Evolutionary conservation across 2,888 invertebrate genomes (phyloP), one percentile per base, ranked within the genome.

Genomic region (Rhyacophila evoluta): DNA sequence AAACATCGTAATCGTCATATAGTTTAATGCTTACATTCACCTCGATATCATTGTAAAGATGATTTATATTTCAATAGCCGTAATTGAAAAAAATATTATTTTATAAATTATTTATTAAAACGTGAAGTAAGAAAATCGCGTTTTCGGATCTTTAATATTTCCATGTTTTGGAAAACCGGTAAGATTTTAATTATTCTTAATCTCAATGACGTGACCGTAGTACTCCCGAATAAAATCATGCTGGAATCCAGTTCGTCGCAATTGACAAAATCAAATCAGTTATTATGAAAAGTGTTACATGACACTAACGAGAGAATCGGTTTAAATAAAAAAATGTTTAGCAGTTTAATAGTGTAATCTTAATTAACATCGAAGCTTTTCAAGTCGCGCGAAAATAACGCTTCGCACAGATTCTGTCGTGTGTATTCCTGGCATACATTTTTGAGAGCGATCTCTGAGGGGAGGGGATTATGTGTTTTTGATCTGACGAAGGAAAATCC

Each of bases 211-310:
- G 55, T 55, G 55, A 55, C 10, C 55, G 10, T 25, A 55, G 55
- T 55, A 55, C 19, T 25, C 55, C 55, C 55, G 55, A 55, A 55
- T 55, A 55, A 55, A 55, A 55, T 55, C 55, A 55, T 55, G 55
- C 55, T 55, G 55, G 55, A 55, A 55, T 55, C 55, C 55, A 55
- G 55, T 55, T 55, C 55, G 25, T 55, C 55, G 55, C 55, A 55
- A 55, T 55, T 55, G 55, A 55, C 55, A 55, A 55, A 55, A 55
- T 55, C 55, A 55, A 55, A 55, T 55, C 25, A 55, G 55, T 55
- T 55, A 55, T 55, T 55, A 55, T 25, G 55, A 55, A 55, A 55
- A 25, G 55, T 55, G 55, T 55, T 25, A 55, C 25, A 55, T 25
- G 55, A 25, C 55, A 55, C 55, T 10, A 55, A 55, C 25, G 55